These are phyloP conservation scores for Synanthedon formicaeformis DNA, from an alignment of 2,888 invertebrate species.

Conservation along the genomic window DNA sequence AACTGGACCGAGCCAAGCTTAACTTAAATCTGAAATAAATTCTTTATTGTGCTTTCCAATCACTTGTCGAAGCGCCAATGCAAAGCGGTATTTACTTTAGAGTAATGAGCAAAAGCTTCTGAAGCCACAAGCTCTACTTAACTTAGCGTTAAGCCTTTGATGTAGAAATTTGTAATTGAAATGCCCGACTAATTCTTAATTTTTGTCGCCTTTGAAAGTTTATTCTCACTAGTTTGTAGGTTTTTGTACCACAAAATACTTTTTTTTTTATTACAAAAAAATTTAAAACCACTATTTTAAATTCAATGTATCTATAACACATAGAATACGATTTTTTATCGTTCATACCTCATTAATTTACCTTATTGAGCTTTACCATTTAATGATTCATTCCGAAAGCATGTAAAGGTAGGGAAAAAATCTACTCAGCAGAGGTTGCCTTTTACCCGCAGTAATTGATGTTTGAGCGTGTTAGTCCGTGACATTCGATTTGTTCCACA, in stretches of 20 bases:
- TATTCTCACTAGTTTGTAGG: neutral
- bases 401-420: neutral
- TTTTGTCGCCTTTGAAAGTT: neutral
- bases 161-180: neutral
- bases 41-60: neutral
- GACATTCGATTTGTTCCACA: constrained; percentile 32
- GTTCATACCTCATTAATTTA: too few relatives aligned
- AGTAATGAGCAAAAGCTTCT: neutral
- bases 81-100: neutral
- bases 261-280: too few relatives aligned
- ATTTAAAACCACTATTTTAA: too few relatives aligned
- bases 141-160: neutral
- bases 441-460: constrained; percentile 30
- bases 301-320: too few relatives aligned
- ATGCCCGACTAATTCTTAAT: neutral
- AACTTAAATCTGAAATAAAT: neutral
- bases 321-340: too few relatives aligned
- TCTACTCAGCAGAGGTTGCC: neutral
- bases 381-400: neutral
- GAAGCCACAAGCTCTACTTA: neutral
- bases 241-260: too few relatives aligned
- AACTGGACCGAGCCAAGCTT: constrained; percentile 15
- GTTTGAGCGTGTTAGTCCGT: constrained; percentile 21
- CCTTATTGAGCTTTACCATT: too few relatives aligned
- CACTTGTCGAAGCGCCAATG: neutral